Conservation (phyloP, 2,113 vertebrate species). For the Corythornis vintsioides region DNA sequence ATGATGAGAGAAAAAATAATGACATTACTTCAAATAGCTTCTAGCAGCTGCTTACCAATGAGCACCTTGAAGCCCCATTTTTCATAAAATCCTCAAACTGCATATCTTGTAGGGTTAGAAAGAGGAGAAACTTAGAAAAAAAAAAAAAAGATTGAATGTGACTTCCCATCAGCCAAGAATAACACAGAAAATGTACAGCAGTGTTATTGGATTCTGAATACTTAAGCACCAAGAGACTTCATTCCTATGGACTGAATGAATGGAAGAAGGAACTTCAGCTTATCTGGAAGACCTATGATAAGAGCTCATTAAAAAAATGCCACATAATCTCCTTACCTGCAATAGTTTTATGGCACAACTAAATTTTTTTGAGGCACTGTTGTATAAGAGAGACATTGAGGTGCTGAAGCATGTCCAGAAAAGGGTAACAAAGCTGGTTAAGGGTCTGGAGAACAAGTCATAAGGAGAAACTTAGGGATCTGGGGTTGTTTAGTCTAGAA, state of each 20-base stretch:
- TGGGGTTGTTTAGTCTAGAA: too few relatives aligned
- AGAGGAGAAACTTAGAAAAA: background rate
- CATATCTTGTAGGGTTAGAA: background rate
- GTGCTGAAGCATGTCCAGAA: too few relatives aligned
- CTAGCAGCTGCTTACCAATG: constrained; percentile 1
- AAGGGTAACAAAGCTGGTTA: too few relatives aligned
- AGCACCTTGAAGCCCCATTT: background rate
- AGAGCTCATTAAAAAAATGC: background rate
- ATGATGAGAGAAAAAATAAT: background rate
- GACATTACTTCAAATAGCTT: constrained; percentile 6
- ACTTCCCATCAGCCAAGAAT: background rate
- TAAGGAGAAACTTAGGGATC: too few relatives aligned
- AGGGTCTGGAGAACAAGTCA: too few relatives aligned
- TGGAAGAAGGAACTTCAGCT: background rate
- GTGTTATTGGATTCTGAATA: background rate
- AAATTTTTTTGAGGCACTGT: too few relatives aligned
- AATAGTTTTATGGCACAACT: too few relatives aligned
- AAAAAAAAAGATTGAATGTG: background rate
- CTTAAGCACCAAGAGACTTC: background rate
- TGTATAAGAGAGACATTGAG: too few relatives aligned
- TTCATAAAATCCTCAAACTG: background rate
- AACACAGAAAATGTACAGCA: background rate
- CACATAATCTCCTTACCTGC: background rate
- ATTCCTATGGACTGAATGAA: background rate
- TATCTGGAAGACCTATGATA: background rate